These are phyloP conservation scores for Pavo muticus DNA, from an alignment of 2,113 vertebrate species.

Conservation along the genomic window DNA sequence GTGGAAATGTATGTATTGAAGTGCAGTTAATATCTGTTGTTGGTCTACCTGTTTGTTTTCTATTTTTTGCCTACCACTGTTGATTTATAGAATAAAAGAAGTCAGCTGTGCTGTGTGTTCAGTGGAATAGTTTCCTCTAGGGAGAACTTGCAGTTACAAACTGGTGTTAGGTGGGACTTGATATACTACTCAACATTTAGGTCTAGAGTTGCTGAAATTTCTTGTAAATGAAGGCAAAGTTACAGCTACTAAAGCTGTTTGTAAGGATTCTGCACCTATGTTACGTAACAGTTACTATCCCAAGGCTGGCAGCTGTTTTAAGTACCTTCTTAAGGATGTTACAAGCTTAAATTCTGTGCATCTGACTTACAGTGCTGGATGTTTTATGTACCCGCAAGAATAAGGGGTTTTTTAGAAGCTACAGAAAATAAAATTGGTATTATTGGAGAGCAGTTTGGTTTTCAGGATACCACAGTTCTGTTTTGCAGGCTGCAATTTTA, in stretches of 20 bases:
- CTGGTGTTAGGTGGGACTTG: not conserved
- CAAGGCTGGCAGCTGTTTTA: not conserved
- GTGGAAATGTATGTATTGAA: not conserved
- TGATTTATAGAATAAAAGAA: not conserved
- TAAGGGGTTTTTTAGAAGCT: not conserved
- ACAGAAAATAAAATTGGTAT: not conserved
- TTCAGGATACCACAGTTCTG: not conserved
- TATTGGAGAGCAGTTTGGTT: not conserved
- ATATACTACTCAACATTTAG: not conserved
- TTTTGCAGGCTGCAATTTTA: not conserved
- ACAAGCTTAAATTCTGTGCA: not conserved
- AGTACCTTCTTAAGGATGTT: not conserved
- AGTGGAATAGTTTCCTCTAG: not conserved
- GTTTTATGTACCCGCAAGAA: not conserved
- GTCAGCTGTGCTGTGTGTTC: not conserved
- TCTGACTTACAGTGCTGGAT: not conserved
- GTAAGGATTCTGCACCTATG: not conserved
- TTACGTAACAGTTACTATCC: not conserved
- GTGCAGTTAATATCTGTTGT: not conserved
- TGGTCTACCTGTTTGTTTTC: not conserved
- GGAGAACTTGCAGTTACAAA: not conserved
- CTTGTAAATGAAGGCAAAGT: not conserved
- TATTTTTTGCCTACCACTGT: not conserved
- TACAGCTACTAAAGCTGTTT: not conserved
- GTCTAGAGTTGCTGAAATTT: not conserved